phyloP scores from a whole-genome alignment of 2,113 vertebrate species.

The Chelonoidis abingdonii region DNA sequence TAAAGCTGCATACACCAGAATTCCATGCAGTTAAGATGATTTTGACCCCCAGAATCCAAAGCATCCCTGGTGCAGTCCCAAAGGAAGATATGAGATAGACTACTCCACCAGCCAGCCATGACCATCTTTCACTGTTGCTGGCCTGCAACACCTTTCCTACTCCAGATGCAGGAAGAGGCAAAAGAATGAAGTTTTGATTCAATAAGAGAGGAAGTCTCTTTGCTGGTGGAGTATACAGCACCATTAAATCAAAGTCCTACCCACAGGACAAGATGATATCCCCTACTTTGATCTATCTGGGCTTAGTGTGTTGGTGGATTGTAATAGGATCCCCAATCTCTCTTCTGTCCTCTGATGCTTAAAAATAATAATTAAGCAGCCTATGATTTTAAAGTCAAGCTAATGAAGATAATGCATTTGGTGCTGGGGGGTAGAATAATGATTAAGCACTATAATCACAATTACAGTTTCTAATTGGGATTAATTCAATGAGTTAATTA shows the following conservation, averaged over 20 bases:
- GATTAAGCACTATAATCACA: slow-evolving; percentile 36
- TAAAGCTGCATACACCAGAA: not conserved
- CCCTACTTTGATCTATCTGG: not conserved
- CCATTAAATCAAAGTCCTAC: not conserved
- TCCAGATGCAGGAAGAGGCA: not conserved
- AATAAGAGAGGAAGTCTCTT: not conserved
- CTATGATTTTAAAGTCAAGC: not conserved
- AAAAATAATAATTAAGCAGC: fast-evolving
- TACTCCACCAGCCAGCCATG: not conserved
- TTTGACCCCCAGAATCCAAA: not conserved
- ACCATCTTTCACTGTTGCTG: not conserved
- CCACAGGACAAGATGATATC: not conserved
- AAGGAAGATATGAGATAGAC: not conserved
- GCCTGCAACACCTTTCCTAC: not conserved
- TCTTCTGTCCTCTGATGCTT: not conserved
- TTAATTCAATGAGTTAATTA: slow-evolving; percentile 52
- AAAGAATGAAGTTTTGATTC: not conserved
- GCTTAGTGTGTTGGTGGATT: fast-evolving
- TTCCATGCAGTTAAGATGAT: not conserved
- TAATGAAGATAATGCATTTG: not conserved
- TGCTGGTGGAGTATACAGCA: not conserved
- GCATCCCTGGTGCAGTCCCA: not conserved
- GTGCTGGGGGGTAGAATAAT: slow-evolving; percentile 31
- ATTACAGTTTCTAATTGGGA: slow-evolving; percentile 61
- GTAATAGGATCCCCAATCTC: not conserved